Evolutionary conservation across 2,113 vertebrate species (phyloP), one percentile per base, ranked within the genome.

Genomic region (Cardinalis cardinalis): DNA sequence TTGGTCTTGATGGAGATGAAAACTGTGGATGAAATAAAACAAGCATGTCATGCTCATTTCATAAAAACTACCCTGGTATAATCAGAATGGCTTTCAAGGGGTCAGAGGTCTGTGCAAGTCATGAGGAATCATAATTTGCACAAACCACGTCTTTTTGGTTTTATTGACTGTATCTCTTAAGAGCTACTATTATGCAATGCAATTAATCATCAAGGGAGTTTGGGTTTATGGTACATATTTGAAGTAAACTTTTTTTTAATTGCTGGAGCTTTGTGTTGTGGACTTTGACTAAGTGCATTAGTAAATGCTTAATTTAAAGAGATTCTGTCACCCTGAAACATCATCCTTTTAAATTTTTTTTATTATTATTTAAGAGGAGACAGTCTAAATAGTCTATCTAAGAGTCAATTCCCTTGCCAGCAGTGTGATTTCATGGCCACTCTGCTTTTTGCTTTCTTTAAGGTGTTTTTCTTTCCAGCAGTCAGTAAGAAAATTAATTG

Each of bases 1-100:
- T 74, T 85, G 52, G 63, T 76, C 74, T 88, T 93, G 84, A 65
- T 88, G 51, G 75, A 86, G 36, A 32, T 83, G 75, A 87, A 86
- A 89, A 77, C 53, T 66, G 21, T 81, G 44, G 51, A 73, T 88
- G 31, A 90, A 92, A 59, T 66, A 91, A 72, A 92, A 70, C 40
- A 64, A 86, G 46, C 79, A 92, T 78, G 61, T 60, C 51, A 60
- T 78, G 29, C 51, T 78, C 7, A 76, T 93, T 87, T 87, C n/a
- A 58, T 84, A 66, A 60, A 78, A 89, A 28, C 38, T 87, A 8
- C 31, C 15, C 24, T 76, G 59, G 34, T 63, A 21, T 72, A 90
- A 86, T 92, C 49, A 73, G 41, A 46, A 36, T 75, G 51, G 25
- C 63, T 89, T 85, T 92, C 68, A 72, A 75, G 38, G 76, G 40